Percentiles rank a stretch among this genome's conserved stretches.
Conservation (phyloP, 1,140 invertebrate genomes). For the Gonioctena quinquepunctata region DNA sequence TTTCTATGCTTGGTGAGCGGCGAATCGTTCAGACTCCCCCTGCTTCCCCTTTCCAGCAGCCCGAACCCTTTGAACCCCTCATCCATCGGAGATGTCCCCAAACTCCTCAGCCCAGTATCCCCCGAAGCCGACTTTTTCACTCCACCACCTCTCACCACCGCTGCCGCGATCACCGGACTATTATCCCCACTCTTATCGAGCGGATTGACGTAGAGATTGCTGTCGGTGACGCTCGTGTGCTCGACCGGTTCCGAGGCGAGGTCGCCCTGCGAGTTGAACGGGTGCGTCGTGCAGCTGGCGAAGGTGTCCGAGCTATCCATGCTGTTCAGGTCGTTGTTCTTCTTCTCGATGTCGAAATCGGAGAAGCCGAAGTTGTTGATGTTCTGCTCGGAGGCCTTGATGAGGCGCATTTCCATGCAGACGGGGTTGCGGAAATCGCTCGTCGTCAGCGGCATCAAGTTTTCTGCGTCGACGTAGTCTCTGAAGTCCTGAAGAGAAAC, state of each 20-base stretch:
- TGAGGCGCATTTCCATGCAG: constrained; percentile 76
- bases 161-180: constrained; percentile 41
- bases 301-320: constrained; percentile 90
- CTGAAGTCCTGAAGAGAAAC: constrained; percentile 78
- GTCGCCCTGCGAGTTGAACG: constrained; percentile 82
- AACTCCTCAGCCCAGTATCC: constrained; percentile 67
- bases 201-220: constrained; percentile 92
- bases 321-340: constrained; percentile 68
- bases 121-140: constrained; percentile 81
- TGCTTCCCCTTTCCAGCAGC: constrained; percentile 60
- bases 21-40: constrained; percentile 68
- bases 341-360: constrained; percentile 36
- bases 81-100: constrained; percentile 60
- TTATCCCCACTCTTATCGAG: constrained; percentile 68
- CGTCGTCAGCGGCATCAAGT: constrained; percentile 79
- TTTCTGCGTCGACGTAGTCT: constrained; percentile 85
- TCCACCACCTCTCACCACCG: constrained; percentile 41
- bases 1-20: constrained; percentile 80
- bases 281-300: constrained; percentile 93
- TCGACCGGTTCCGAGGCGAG: constrained; percentile 69
- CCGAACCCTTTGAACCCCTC: constrained; percentile 61
- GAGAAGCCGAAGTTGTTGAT: constrained; percentile 13
- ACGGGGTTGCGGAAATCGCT: constrained; percentile 78
- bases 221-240: constrained; percentile 59
- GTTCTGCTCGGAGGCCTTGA: constrained; percentile 58